phyloP scores from a whole-genome alignment of 1,140 invertebrate genomes.

The Ctenoplectra terminalis region DNA sequence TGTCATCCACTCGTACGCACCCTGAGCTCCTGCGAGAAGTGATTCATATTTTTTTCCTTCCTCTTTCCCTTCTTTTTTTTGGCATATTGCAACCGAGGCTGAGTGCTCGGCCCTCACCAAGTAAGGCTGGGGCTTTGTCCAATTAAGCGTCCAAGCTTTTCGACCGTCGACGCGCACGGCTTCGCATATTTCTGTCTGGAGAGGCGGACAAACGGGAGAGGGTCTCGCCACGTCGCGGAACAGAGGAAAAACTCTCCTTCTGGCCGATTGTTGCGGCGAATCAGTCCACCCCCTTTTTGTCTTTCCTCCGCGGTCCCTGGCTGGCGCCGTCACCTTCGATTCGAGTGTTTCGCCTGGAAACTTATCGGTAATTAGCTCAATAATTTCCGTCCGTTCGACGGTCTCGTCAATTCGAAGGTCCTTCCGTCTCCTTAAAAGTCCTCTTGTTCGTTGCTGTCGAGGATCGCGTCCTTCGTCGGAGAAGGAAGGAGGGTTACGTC shows the following conservation, averaged over 20 bases:
- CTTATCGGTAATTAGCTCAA: constrained; percentile 80
- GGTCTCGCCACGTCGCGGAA: constrained; percentile 61
- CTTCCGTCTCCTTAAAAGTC: constrained; percentile 56
- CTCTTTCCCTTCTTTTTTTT: constrained; percentile 56
- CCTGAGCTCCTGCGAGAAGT: constrained; percentile 70
- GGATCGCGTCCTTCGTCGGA: neutral
- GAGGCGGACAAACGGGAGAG: constrained; percentile 73
- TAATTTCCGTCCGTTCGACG: constrained; percentile 75
- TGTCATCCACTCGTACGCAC: constrained; percentile 58
- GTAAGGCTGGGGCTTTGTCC: constrained; percentile 80
- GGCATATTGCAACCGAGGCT: constrained; percentile 76
- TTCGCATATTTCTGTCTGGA: constrained; percentile 80
- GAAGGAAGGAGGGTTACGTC: too few relatives aligned
- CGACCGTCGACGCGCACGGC: constrained; percentile 71
- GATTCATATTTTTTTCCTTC: constrained; percentile 75
- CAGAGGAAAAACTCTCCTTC: constrained; percentile 73
- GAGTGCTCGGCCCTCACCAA: constrained; percentile 74
- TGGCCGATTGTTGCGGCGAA: constrained; percentile 58
- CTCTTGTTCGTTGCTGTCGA: constrained; percentile 1
- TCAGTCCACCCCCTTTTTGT: constrained; percentile 17
- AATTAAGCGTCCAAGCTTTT: constrained; percentile 81
- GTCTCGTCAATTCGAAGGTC: constrained; percentile 62
- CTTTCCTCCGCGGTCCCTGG: constrained; percentile 30
- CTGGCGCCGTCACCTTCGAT: constrained; percentile 52
- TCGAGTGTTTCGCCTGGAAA: constrained; percentile 71